Evolutionary conservation across 2,797 vertebrate genomes (phyloP).

Genomic region (Argya squamiceps): DNA sequence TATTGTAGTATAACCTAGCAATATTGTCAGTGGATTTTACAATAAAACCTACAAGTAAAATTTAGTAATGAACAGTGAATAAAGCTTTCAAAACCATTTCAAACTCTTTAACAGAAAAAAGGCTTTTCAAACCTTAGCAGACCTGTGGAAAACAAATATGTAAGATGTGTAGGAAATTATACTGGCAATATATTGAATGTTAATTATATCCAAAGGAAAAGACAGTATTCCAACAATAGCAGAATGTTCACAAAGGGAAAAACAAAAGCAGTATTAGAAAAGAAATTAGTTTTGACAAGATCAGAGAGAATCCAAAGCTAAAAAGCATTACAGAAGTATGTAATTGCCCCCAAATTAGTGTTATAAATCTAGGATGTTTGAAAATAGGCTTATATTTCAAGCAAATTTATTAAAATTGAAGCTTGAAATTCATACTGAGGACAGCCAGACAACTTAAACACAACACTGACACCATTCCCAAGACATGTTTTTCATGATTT

Average conservation of each 20-base stretch:
- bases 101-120: not conserved
- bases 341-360: not conserved
- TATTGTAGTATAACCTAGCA: not conserved
- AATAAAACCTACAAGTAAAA: not conserved
- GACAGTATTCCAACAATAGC: not conserved
- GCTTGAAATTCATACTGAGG: not conserved
- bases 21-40: not conserved
- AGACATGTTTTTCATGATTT: not conserved
- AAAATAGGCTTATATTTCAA: not conserved
- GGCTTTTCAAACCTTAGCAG: not conserved
- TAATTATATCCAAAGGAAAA: not conserved
- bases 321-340: not conserved
- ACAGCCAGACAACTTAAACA: not conserved
- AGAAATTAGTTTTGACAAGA: not conserved
- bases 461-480: not conserved
- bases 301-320: not conserved
- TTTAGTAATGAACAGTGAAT: not conserved
- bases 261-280: not conserved
- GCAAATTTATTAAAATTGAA: not conserved
- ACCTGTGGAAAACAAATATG: not conserved
- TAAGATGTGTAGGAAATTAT: not conserved
- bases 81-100: not conserved
- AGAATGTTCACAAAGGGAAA: not conserved
- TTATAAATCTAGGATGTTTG: not conserved
- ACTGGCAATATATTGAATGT: not conserved